These are phyloP conservation scores for Pycnomerus fuliginosus DNA, from an alignment of 2,888 invertebrate genomes.

Conservation along the genomic window DNA sequence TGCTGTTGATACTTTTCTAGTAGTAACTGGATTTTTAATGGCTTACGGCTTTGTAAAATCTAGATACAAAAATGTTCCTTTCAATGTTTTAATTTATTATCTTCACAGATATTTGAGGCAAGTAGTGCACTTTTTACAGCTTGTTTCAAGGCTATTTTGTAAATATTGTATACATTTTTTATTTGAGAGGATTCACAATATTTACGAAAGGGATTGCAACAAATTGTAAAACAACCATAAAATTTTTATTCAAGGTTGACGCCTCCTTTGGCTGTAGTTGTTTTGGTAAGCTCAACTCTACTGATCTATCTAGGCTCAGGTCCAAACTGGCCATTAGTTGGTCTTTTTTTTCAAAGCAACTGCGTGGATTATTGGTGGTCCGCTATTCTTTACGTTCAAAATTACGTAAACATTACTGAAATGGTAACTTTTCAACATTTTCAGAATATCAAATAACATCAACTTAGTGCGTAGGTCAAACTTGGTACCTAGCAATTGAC, in stretches of 20 bases:
- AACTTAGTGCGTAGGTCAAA: conserved; percentile 55
- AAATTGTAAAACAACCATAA: too few relatives aligned
- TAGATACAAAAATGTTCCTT: conserved; percentile 18
- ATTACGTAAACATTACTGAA: conserved; percentile 32
- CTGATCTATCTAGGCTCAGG: conserved; percentile 54
- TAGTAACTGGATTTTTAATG: conserved; percentile 24
- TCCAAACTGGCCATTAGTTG: conserved; percentile 51
- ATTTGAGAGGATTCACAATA: too few relatives aligned
- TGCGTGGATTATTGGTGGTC: conserved; percentile 42
- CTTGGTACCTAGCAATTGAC: conserved; percentile 62
- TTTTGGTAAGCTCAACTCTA: conserved; percentile 53
- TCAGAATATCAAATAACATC: conserved; percentile 15
- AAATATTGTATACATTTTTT: too few relatives aligned
- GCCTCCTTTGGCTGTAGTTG: conserved; percentile 53
- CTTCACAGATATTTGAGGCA: conserved; percentile 27
- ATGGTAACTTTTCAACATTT: conserved; percentile 16
- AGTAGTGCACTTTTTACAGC: too few relatives aligned
- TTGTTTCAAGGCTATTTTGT: too few relatives aligned
- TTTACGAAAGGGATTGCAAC: too few relatives aligned
- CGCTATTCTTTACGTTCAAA: conserved; percentile 38
- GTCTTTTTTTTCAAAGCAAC: conserved; percentile 25
- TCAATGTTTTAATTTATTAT: conserved; percentile 26
- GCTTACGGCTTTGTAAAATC: conserved; percentile 29
- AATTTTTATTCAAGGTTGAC: conserved; percentile 51
- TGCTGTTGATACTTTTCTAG: conserved; percentile 31